Conservation (phyloP, 2,888 invertebrate genomes). For the Chalcis sispes region DNA sequence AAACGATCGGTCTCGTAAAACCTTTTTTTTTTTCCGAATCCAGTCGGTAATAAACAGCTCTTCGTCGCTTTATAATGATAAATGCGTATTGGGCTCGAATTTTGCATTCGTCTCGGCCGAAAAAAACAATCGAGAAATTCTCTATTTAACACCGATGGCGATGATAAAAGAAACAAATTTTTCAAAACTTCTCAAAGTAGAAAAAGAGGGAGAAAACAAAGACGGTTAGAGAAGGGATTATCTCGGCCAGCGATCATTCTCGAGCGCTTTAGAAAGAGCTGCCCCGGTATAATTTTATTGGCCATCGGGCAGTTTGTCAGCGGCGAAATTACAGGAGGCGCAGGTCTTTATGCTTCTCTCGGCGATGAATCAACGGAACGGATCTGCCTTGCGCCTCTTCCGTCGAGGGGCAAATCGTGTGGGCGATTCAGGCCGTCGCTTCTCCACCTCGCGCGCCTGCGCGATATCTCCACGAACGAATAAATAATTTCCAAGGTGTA, state of each 20-base stretch:
- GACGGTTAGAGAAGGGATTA: neutral
- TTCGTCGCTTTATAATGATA: no score
- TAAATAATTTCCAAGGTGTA: slow-evolving; percentile 50
- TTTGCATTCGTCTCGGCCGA: neutral
- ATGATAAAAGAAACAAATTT: slow-evolving; percentile 4
- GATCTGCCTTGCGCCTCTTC: neutral
- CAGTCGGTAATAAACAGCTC: no score
- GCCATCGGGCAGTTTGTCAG: slow-evolving; percentile 39
- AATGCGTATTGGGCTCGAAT: no score
- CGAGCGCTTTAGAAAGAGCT: neutral
- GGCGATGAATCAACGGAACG: slow-evolving; percentile 42
- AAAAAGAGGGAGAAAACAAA: neutral
- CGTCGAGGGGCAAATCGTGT: slow-evolving; percentile 43
- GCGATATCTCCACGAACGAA: neutral
- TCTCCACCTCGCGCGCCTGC: neutral
- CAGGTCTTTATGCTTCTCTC: slow-evolving; percentile 24
- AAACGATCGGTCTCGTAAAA: no score
- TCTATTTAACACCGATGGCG: neutral
- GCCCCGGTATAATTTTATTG: slow-evolving; percentile 42
- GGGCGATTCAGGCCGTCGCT: slow-evolving; percentile 21
- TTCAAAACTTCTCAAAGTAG: neutral
- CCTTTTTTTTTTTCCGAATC: no score
- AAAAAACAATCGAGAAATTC: slow-evolving; percentile 3
- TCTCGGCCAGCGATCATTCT: slow-evolving; percentile 22
- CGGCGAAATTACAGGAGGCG: slow-evolving; percentile 20